Conservation (phyloP, 2,113 vertebrate species). For the Poeciliopsis retropinna region DNA sequence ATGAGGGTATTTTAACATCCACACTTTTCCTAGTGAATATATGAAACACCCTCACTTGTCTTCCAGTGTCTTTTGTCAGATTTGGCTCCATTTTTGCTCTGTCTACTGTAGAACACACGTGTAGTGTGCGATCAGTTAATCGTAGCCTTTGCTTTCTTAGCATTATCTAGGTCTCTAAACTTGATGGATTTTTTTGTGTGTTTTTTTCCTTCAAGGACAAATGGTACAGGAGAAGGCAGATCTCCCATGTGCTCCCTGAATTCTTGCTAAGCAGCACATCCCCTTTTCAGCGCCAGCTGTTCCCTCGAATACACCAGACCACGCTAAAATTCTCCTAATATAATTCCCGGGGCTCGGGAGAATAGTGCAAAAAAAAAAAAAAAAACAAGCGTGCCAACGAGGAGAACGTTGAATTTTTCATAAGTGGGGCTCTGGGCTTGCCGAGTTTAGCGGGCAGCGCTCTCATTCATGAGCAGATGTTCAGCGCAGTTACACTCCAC, state of each 20-base stretch:
- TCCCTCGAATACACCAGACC: constrained; percentile 95
- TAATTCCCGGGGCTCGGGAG: constrained; percentile 98
- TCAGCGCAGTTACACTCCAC: constrained; percentile 91
- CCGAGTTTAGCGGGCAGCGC: constrained; percentile 92
- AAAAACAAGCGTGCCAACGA: constrained; percentile 92
- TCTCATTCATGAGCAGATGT: constrained; percentile 99
- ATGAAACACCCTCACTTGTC: neutral
- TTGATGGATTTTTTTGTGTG: constrained; percentile 47
- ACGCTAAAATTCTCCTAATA: constrained; percentile 97
- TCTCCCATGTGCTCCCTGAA: constrained; percentile 90
- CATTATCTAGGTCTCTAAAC: constrained; percentile 70
- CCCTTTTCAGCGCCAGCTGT: constrained; percentile 97
- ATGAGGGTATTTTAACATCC: no score
- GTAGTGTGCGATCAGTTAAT: constrained; percentile 65
- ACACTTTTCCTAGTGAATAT: no score
- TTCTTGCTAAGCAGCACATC: constrained; percentile 89
- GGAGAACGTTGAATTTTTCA: constrained; percentile 99
- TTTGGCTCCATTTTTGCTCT: constrained; percentile 29
- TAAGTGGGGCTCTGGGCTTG: constrained; percentile 89
- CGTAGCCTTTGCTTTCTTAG: constrained; percentile 68
- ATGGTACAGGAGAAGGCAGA: constrained; percentile 85
- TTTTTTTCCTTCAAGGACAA: constrained; percentile 88
- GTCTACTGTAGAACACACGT: constrained; percentile 34
- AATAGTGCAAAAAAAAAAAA: constrained; percentile 89
- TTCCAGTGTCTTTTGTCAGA: constrained; percentile 56